These are phyloP conservation scores for Scomber scombrus DNA, from an alignment of 2,113 vertebrate species.

Conservation along the genomic window DNA sequence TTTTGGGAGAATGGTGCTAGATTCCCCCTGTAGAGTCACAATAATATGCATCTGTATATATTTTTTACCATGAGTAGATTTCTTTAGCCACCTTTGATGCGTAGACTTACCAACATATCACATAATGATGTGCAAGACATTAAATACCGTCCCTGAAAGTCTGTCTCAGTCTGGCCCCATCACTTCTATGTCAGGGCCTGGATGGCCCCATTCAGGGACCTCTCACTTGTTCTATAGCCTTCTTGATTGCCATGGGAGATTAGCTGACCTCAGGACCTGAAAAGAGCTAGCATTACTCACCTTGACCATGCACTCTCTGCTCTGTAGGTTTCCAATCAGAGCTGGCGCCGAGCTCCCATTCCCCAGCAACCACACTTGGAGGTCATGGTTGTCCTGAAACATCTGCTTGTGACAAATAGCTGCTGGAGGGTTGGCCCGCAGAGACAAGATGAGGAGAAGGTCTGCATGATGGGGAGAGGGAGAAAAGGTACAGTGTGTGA, in stretches of 20 bases:
- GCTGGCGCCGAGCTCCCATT: slow-evolving; percentile 41
- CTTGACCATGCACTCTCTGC: slow-evolving; percentile 62
- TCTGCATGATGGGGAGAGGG: slow-evolving; percentile 39
- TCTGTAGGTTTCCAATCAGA: slow-evolving; percentile 72
- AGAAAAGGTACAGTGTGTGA: slow-evolving; percentile 38
- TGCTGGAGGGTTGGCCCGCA: slow-evolving; percentile 55
- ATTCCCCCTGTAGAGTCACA: not conserved
- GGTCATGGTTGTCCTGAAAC: slow-evolving; percentile 68
- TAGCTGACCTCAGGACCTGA: slow-evolving; percentile 67
- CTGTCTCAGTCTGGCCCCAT: slow-evolving; percentile 44
- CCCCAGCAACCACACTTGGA: slow-evolving; percentile 51
- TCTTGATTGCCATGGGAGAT: slow-evolving; percentile 74
- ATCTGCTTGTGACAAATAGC: slow-evolving; percentile 78
- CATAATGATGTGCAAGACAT: slow-evolving; percentile 14
- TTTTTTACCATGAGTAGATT: not conserved
- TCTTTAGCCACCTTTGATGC: slow-evolving; percentile 7
- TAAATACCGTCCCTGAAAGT: slow-evolving; percentile 34
- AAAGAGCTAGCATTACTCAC: slow-evolving; percentile 66
- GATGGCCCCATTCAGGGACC: slow-evolving; percentile 40
- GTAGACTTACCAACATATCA: not conserved
- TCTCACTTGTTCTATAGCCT: slow-evolving; percentile 55
- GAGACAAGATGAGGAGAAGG: slow-evolving; percentile 53
- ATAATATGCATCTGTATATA: not conserved
- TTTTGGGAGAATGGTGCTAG: too few relatives aligned
- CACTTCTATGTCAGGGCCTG: slow-evolving; percentile 49